phyloP scores from a whole-genome alignment of 1,140 invertebrate genomes.

The Pseudomyrmex dendroicus region DNA sequence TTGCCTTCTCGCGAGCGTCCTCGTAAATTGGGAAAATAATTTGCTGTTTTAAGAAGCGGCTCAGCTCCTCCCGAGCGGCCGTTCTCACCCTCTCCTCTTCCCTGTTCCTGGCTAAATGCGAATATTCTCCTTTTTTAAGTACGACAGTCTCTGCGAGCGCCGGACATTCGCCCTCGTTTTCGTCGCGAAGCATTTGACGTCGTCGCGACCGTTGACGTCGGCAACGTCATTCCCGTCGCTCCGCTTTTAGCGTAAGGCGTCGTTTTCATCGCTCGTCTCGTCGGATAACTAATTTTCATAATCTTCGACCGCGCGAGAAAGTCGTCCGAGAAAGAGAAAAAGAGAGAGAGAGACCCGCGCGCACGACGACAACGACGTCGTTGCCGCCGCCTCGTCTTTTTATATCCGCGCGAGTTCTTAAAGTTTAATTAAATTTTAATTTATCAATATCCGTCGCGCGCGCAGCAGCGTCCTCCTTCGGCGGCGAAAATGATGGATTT shows the following conservation, averaged over 20 bases:
- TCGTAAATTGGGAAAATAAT: constrained; percentile 80
- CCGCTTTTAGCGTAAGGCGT: constrained; percentile 59
- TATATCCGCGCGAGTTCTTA: constrained; percentile 45
- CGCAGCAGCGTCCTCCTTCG: not conserved
- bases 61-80: not conserved
- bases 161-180: constrained; percentile 54
- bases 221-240: constrained; percentile 37
- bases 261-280: constrained; percentile 56
- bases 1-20: constrained; percentile 58
- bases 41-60: constrained; percentile 74
- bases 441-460: constrained; percentile 53
- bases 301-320: constrained; percentile 53
- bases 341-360: constrained; percentile 19
- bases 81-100: too few species aligned
- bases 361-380: constrained; percentile 12
- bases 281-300: constrained; percentile 61
- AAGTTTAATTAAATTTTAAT: constrained; percentile 62
- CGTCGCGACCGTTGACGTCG: not conserved
- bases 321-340: constrained; percentile 6
- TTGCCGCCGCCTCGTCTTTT: constrained; percentile 43
- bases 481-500: constrained; percentile 35
- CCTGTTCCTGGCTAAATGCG: constrained; percentile 35
- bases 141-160: constrained; percentile 23
- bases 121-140: constrained; percentile 42
- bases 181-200: constrained; percentile 38